phyloP scores from a whole-genome alignment of 2,888 invertebrate species.

The Ochropleura leucogaster region DNA sequence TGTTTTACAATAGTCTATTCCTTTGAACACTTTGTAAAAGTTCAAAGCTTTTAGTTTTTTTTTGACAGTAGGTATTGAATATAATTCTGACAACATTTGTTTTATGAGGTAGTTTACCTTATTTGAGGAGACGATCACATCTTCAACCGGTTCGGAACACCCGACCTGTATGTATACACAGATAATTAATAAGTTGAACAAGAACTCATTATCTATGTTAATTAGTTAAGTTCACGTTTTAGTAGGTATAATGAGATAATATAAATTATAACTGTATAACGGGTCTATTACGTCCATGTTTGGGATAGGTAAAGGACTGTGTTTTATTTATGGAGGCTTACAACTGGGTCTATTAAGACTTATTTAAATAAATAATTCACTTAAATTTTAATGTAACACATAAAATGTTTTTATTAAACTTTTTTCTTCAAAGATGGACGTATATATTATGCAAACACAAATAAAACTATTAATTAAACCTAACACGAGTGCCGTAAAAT shows the following conservation, averaged over 20 bases:
- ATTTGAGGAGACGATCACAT: constrained; percentile 4
- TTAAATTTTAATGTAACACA: neutral
- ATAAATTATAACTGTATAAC: neutral
- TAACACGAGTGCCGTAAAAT: constrained; percentile 5
- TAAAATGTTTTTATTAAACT: neutral
- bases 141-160: constrained; percentile 16
- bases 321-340: too few relatives aligned
- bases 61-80: too few relatives aligned
- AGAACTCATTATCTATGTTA: constrained; percentile 8
- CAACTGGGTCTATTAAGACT: neutral
- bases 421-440: neutral
- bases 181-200: constrained; percentile 7
- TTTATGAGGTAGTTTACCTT: constrained; percentile 1
- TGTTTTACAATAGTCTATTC: too few relatives aligned
- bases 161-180: neutral
- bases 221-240: neutral
- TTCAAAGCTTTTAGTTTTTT: too few relatives aligned
- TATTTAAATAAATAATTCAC: neutral
- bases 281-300: neutral
- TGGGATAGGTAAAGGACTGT: neutral
- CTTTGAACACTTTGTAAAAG: too few relatives aligned
- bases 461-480: constrained; percentile 16
- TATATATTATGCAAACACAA: neutral
- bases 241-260: neutral
- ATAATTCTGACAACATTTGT: neutral